Base-by-base conservation (phyloP, 2,113 vertebrate genomes). In the Hiodon tergisus region DNA sequence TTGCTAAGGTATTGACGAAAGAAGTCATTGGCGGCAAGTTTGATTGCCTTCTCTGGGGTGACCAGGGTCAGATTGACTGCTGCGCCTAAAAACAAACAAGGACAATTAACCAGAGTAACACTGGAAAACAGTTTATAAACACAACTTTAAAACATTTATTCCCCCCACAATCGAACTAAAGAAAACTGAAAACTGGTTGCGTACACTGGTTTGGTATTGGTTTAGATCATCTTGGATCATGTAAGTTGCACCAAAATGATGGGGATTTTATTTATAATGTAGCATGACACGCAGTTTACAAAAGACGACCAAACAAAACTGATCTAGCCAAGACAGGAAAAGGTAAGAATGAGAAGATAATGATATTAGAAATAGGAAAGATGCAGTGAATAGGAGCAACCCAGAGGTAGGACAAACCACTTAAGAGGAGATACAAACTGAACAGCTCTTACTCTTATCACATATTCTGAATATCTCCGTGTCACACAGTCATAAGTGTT, bases 41-140 rank as follows among this genome's bases (percentile, higher is more conserved):
- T 93, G 78, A 93, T 92, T 46, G 90, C 91, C 78, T 93, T 94
- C 82, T 94, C 91, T 0, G 92, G 91, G 16, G 90, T 94, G 73
- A 94, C 92, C 62, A 94, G 82, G 17, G 92, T 91, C 76, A 93
- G 80, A 82, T 94, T 93, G 16, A 93, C 90, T 3, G 90, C 85
- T 1, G 92, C 91, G 72, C 91, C 93, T 94, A 81, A 82, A 85
- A 85, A 87, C 81, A 86, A 77, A 83, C 9, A 78, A 1, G 10
- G 3, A 76, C 51, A 76, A 48, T 91, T 79, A 88, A 75, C 9
- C 53, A 17, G 71, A 6, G 3, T 13, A 58, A 67, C 2, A 68
- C 13, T 5, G 74, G 1, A 13, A 73, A 67, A 50, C 70, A 8
- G 48, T 72, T n/a, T 9, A 47, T 6, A 60, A 61, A 67, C 46